Conservation (phyloP, 2,113 vertebrate genomes). For the Columbina picui region DNA sequence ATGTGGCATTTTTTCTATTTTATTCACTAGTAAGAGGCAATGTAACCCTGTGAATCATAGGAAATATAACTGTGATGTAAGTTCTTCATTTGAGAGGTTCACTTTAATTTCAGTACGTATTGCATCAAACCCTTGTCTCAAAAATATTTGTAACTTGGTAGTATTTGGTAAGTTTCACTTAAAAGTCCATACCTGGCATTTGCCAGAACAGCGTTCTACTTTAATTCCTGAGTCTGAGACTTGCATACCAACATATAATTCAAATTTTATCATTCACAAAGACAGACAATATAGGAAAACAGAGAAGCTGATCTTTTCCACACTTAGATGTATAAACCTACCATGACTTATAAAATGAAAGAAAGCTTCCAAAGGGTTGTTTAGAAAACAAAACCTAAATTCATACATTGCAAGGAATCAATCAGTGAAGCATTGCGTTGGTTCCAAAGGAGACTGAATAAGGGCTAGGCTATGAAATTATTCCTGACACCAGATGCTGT, state of each 20-base stretch:
- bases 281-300: neutral
- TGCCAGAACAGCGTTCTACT: neutral
- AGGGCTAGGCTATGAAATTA: neutral
- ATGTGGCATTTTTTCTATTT: neutral
- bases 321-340: neutral
- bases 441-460: conserved; percentile 19
- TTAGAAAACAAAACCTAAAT: neutral
- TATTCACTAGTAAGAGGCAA: neutral
- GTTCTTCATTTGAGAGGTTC: neutral
- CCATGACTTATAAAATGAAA: neutral
- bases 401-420: neutral
- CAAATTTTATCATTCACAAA: conserved; percentile 8
- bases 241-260: neutral
- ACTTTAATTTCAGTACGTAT: neutral
- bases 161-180: neutral
- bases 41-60: neutral
- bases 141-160: neutral
- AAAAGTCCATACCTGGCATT: neutral
- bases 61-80: neutral
- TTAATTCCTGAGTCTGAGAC: neutral
- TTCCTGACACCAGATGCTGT: conserved; percentile 79
- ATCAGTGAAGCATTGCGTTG: conserved; percentile 31
- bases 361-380: neutral
- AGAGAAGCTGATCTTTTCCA: neutral
- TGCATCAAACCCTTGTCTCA: neutral